phyloP scores from a whole-genome alignment of 2,797 vertebrate genomes.

The Micropoecilia bifurca region DNA sequence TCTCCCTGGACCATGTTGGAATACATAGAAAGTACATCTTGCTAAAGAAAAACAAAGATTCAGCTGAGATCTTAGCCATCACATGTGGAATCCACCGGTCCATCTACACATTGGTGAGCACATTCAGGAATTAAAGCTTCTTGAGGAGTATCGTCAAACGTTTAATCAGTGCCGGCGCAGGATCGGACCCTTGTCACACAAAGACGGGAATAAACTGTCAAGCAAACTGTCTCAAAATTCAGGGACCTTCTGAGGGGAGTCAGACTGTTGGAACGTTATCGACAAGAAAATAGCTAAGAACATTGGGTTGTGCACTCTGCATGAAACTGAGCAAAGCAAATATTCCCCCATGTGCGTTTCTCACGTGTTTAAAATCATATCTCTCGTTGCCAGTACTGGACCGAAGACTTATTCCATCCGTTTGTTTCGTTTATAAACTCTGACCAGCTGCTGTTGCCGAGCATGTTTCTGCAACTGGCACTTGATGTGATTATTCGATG shows the following conservation, averaged over 20 bases:
- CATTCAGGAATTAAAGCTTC: slow-evolving; percentile 27
- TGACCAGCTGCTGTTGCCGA: slow-evolving; percentile 46
- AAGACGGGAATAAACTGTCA: slow-evolving; percentile 16
- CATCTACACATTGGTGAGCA: slow-evolving; percentile 24
- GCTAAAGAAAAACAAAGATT: slow-evolving; percentile 24
- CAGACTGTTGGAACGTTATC: not conserved
- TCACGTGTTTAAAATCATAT: slow-evolving; percentile 28
- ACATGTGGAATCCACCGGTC: slow-evolving; percentile 29
- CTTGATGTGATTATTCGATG: slow-evolving; percentile 60
- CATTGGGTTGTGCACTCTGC: slow-evolving; percentile 32
- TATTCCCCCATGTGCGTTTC: slow-evolving; percentile 9
- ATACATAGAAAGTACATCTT: slow-evolving; percentile 12
- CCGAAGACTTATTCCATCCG: slow-evolving; percentile 23
- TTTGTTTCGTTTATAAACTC: slow-evolving; percentile 23
- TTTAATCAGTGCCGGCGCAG: slow-evolving; percentile 3
- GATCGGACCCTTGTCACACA: slow-evolving; percentile 21
- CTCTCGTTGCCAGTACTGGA: slow-evolving; percentile 32
- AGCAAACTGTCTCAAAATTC: slow-evolving; percentile 42
- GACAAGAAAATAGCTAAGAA: slow-evolving; percentile 20
- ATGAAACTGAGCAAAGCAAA: slow-evolving; percentile 33
- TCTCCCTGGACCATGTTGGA: slow-evolving; percentile 5
- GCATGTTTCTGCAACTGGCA: slow-evolving; percentile 46
- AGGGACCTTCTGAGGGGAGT: slow-evolving; percentile 53
- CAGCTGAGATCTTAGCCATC: slow-evolving; percentile 41
- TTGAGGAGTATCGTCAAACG: slow-evolving; percentile 18